Conservation (phyloP, 2,888 invertebrate species). For the Operophtera brumata region DNA sequence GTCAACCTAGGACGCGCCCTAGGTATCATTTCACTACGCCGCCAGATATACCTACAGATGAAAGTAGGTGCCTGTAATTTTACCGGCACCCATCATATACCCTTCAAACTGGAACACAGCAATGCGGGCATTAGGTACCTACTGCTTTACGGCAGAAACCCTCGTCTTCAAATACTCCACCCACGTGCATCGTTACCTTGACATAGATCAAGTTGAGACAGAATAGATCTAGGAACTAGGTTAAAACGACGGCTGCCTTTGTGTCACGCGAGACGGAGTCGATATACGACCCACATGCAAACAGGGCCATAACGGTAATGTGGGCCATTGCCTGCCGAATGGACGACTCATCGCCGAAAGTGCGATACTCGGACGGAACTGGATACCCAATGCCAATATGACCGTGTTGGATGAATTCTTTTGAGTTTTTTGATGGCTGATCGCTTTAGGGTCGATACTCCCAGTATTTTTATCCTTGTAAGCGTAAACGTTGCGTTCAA, state of each 20-base stretch:
- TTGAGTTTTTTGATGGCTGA: constrained; percentile 1
- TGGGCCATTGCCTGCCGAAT: constrained; percentile 23
- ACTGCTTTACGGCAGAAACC: too few species aligned
- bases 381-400: constrained; percentile 7
- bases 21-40: too few species aligned
- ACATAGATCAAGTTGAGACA: constrained; percentile 16
- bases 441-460: constrained; percentile 10
- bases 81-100: too few species aligned
- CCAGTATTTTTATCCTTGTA: neutral
- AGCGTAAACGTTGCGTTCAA: too few species aligned
- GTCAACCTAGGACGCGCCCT: too few species aligned
- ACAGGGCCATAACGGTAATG: constrained; percentile 32
- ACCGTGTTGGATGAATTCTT: neutral
- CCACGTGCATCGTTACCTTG: constrained; percentile 20
- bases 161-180: neutral
- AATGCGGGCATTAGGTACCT: too few species aligned
- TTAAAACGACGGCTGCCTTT: constrained; percentile 18
- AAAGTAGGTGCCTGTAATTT: too few species aligned
- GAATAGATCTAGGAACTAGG: constrained; percentile 21
- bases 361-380: constrained; percentile 21
- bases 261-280: constrained; percentile 17
- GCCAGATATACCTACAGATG: too few species aligned
- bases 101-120: too few species aligned
- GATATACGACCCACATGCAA: constrained; percentile 25
- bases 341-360: constrained; percentile 16